Evolutionary conservation across 2,113 vertebrate species (phyloP).

Genomic region (Gobius niger): DNA sequence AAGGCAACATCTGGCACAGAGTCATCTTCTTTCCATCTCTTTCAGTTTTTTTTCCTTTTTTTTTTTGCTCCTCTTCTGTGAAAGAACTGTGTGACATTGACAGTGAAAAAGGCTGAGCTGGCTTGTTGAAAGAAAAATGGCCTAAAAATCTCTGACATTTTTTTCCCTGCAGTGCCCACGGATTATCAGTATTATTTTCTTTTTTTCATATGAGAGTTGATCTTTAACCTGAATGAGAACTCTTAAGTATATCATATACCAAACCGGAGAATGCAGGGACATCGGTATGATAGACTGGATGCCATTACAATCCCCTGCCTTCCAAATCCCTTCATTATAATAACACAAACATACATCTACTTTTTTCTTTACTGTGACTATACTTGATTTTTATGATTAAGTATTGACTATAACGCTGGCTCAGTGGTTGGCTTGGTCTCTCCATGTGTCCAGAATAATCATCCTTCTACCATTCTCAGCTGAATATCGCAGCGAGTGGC

Average conservation of each 20-base stretch:
- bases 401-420: background rate
- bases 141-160: too few species aligned
- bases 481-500: conserved; percentile 13
- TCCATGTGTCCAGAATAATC: conserved; percentile 33
- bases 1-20: background rate
- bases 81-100: background rate
- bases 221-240: too few species aligned
- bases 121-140: background rate
- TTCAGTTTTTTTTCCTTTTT: background rate
- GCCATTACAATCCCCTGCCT: too few species aligned
- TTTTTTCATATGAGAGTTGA: too few species aligned
- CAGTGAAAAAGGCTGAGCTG: background rate
- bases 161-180: too few species aligned
- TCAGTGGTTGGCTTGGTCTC: conserved; percentile 9
- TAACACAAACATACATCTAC: background rate
- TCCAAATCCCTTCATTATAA: background rate
- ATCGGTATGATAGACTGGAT: too few species aligned
- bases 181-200: too few species aligned
- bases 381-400: background rate
- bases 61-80: background rate
- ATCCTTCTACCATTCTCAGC: conserved; percentile 19
- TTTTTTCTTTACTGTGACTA: background rate
- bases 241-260: too few species aligned
- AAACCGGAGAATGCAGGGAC: too few species aligned
- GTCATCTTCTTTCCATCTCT: background rate